Conservation (phyloP, 1,140 invertebrate species). For the Listronotus bonariensis region DNA sequence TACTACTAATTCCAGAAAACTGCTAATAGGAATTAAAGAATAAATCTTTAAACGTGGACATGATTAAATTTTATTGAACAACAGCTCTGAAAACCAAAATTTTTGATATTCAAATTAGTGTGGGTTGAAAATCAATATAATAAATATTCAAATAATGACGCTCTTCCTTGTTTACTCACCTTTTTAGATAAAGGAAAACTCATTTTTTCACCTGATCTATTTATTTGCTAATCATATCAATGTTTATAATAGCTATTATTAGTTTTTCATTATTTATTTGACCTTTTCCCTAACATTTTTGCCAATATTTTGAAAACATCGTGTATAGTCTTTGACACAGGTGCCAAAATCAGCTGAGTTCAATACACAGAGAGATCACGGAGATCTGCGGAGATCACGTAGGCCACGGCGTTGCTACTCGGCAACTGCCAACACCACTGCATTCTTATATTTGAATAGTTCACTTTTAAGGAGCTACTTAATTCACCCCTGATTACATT, state of each 20-base stretch:
- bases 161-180: slow-evolving; percentile 12
- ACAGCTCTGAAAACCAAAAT: neutral
- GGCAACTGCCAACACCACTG: too few relatives aligned
- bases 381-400: slow-evolving; percentile 10
- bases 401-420: too few relatives aligned
- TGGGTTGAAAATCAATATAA: slow-evolving; percentile 30
- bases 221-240: neutral
- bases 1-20: neutral
- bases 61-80: neutral
- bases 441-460: too few relatives aligned
- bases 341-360: slow-evolving; percentile 13
- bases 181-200: slow-evolving; percentile 1
- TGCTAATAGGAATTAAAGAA: neutral
- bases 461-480: too few relatives aligned
- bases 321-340: neutral
- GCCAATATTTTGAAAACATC: slow-evolving; percentile 3
- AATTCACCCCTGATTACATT: too few relatives aligned
- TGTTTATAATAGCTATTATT: neutral
- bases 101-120: too few relatives aligned
- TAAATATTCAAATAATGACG: neutral
- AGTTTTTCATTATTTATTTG: neutral
- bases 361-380: too few relatives aligned
- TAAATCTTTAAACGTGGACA: neutral
- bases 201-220: neutral
- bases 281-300: neutral